Conservation (phyloP, 1,140 invertebrate genomes). For the Cardiocondyla obscurior region DNA sequence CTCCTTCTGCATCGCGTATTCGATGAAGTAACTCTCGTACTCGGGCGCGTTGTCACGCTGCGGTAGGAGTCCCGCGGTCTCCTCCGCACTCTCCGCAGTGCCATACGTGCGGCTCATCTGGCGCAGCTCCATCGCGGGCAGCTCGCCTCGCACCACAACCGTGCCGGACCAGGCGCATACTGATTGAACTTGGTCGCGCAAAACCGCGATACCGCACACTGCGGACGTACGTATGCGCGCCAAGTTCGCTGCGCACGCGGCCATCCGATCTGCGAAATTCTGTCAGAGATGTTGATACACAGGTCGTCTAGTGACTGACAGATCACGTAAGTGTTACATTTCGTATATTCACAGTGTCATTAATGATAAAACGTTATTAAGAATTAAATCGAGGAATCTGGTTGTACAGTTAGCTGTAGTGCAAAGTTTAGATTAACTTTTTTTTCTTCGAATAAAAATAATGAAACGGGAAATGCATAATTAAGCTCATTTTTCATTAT, state of each 20-base stretch:
- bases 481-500: neutral
- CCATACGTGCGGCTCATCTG: slow-evolving; percentile 74
- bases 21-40: slow-evolving; percentile 79
- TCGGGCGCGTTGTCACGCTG: slow-evolving; percentile 67
- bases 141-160: slow-evolving; percentile 38
- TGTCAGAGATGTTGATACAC: neutral
- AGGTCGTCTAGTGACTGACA: neutral
- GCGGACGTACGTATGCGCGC: slow-evolving; percentile 25
- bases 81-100: slow-evolving; percentile 76
- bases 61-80: slow-evolving; percentile 76
- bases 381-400: neutral
- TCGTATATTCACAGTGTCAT: neutral
- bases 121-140: slow-evolving; percentile 78
- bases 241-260: neutral
- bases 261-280: neutral
- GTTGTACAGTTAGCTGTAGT: neutral
- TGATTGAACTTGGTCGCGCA: neutral
- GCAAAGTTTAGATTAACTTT: neutral
- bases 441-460: neutral
- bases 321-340: neutral
- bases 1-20: slow-evolving; percentile 79
- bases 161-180: slow-evolving; percentile 23
- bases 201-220: slow-evolving; percentile 3
- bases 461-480: neutral
- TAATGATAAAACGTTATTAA: neutral